Evolutionary conservation across 2,797 vertebrate species (phyloP).

Genomic region (Spea hammondii): DNA sequence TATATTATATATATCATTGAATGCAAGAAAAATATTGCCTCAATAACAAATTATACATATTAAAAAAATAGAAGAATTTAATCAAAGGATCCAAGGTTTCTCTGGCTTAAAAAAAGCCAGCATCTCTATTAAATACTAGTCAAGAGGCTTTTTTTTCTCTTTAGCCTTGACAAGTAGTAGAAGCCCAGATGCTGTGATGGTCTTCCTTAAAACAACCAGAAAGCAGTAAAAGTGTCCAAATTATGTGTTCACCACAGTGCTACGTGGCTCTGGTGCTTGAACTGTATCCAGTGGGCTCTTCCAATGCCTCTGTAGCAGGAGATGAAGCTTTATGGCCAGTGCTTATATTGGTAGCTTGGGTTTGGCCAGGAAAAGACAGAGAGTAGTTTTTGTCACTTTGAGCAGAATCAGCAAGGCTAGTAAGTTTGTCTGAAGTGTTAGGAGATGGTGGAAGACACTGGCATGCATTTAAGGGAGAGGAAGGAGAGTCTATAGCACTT

Average conservation of each 20-base stretch:
- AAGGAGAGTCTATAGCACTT: conserved; percentile 94
- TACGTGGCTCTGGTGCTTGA: conserved; percentile 59
- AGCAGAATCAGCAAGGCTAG: conserved; percentile 61
- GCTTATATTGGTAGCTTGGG: conserved; percentile 60
- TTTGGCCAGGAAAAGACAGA: conserved; percentile 57
- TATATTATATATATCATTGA: too few species aligned
- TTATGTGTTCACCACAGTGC: conserved; percentile 9
- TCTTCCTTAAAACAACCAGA: conserved; percentile 12
- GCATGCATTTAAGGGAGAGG: conserved; percentile 71
- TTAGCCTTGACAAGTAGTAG: not conserved
- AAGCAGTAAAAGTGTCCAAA: conserved; percentile 39
- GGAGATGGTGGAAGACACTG: conserved; percentile 62
- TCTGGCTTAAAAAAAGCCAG: not conserved
- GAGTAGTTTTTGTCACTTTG: conserved; percentile 60
- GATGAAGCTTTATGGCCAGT: conserved; percentile 63
- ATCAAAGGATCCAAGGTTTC: too few species aligned
- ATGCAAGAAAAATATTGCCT: too few species aligned
- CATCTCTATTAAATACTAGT: not conserved
- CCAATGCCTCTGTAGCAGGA: conserved; percentile 51
- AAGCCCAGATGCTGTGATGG: not conserved
- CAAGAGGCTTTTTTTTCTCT: not conserved
- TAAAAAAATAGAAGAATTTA: too few species aligned
- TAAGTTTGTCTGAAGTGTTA: conserved; percentile 71
- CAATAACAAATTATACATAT: too few species aligned
- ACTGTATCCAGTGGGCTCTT: conserved; percentile 54